These are phyloP conservation scores for Dreissena rostriformis DNA, from an alignment of 1,140 invertebrate genomes.

Conservation along the genomic window DNA sequence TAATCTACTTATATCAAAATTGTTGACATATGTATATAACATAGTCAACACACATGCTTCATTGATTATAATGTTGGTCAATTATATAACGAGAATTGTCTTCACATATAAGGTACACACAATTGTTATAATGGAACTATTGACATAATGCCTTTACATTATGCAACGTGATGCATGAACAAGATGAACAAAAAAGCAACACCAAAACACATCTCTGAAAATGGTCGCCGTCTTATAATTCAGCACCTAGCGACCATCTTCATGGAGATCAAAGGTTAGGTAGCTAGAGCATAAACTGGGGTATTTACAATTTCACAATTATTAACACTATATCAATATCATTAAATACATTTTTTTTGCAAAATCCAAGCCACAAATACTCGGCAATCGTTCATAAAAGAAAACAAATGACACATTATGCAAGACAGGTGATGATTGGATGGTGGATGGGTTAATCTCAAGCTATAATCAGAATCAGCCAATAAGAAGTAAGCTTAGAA, in stretches of 20 bases:
- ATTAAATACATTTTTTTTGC: no score
- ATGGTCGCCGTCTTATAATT: slow-evolving; percentile 39
- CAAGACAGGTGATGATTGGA: no score
- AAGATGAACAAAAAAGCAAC: no score
- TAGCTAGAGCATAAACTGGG: slow-evolving; percentile 2
- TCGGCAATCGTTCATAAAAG: no score
- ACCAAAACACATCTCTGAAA: slow-evolving; percentile 40
- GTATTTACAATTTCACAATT: neutral
- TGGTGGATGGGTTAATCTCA: neutral
- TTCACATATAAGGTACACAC: neutral
- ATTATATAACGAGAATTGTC: neutral
- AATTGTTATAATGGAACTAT: neutral
- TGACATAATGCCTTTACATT: neutral
- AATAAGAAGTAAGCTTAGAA: slow-evolving; percentile 16
- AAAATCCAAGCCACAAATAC: no score
- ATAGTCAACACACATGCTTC: neutral
- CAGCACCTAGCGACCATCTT: slow-evolving; percentile 47
- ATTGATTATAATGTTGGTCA: slow-evolving; percentile 17
- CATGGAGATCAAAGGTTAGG: slow-evolving; percentile 52
- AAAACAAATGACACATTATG: neutral
- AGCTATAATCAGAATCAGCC: neutral
- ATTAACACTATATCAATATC: no score
- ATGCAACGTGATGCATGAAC: slow-evolving; percentile 19
- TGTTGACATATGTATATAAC: neutral
- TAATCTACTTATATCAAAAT: neutral